These are phyloP conservation scores for Herminia tarsipennalis DNA, from an alignment of 2,888 invertebrate genomes.

Conservation along the genomic window DNA sequence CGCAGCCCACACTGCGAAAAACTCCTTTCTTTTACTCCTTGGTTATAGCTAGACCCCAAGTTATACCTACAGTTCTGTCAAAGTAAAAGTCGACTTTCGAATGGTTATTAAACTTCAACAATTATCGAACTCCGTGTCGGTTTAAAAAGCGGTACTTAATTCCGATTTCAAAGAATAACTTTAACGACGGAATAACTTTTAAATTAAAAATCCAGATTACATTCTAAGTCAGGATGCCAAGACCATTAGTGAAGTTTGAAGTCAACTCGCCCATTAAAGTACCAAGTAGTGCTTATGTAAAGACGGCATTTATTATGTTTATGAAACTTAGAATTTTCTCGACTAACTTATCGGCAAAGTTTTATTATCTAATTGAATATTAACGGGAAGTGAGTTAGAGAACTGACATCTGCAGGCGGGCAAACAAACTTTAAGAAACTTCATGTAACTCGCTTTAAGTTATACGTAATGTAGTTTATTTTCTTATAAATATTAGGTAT, in stretches of 20 bases:
- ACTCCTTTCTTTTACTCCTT: no score
- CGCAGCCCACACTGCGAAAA: no score
- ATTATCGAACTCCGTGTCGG: no score
- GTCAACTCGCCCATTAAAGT: not conserved
- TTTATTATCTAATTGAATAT: conserved; percentile 17
- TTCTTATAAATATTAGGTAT: no score
- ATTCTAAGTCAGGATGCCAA: not conserved
- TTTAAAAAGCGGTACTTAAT: no score
- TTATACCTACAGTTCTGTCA: no score
- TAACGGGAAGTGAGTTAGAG: conserved; percentile 17
- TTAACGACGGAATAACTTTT: no score
- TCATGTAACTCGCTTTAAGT: conserved; percentile 8
- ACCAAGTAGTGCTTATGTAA: not conserved
- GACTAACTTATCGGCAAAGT: conserved; percentile 2
- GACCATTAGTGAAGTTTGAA: not conserved
- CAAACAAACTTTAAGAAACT: conserved; percentile 15
- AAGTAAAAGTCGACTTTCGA: no score
- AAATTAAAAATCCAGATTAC: no score
- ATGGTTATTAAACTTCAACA: no score
- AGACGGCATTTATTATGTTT: not conserved
- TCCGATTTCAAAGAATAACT: no score
- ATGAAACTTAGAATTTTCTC: conserved; percentile 1
- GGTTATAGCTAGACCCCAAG: no score
- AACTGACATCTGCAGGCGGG: conserved; percentile 28
- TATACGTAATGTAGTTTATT: not conserved